Percentiles rank a stretch among this genome's conserved stretches.
phyloP scores from a whole-genome alignment of 2,797 vertebrate genomes.

The Peromyscus eremicus region DNA sequence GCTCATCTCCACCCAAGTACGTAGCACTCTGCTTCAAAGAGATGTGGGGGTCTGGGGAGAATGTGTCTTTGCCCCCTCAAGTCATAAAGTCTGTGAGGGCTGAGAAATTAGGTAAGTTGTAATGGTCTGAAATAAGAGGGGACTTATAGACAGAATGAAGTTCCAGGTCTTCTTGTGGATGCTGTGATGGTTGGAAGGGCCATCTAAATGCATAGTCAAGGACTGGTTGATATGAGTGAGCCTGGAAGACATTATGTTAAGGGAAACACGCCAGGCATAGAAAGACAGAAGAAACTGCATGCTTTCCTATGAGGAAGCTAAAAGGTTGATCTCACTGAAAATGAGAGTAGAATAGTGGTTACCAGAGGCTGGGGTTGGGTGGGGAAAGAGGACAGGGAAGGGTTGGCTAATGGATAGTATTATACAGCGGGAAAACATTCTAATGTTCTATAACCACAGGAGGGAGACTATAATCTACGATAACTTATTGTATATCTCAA shows the following conservation, averaged over 20 bases:
- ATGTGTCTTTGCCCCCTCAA: not conserved
- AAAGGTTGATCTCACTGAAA: not conserved
- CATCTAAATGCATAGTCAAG: slow-evolving; percentile 23
- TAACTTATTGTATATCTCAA: not conserved
- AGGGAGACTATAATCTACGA: not conserved
- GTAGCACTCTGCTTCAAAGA: not conserved
- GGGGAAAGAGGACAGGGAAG: not conserved
- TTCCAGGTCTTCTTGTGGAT: not conserved
- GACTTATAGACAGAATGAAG: not conserved
- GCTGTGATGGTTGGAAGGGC: not conserved
- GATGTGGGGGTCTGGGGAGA: not conserved
- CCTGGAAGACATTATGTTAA: not conserved
- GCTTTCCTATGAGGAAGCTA: not conserved
- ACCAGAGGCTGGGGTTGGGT: not conserved
- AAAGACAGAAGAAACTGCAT: not conserved
- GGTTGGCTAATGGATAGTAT: not conserved
- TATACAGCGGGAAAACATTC: not conserved
- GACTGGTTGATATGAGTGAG: not conserved
- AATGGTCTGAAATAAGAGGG: not conserved
- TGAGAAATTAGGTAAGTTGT: not conserved
- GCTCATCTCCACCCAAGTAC: not conserved
- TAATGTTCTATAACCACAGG: not conserved
- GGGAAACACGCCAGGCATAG: not conserved
- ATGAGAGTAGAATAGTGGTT: not conserved
- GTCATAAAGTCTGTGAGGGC: not conserved